Conservation (phyloP, 53 echinoderm and acorn worm genomes). For the Mesocentrotus franciscanus region DNA sequence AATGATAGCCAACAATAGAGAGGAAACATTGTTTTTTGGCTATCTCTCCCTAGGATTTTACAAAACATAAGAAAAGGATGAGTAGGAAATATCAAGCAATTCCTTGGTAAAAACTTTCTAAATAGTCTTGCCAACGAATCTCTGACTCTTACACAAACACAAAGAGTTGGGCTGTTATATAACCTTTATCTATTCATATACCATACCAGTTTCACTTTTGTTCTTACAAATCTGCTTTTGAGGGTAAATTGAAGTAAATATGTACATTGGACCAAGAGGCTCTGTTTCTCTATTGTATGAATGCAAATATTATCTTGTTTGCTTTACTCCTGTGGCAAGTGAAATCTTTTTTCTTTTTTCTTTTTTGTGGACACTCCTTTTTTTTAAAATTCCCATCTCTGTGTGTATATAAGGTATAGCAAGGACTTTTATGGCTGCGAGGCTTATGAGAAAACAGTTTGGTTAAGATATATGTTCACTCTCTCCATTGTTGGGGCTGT, state of each 20-base stretch:
- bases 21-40: not conserved
- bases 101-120: not conserved
- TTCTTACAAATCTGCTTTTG: constrained; percentile 63
- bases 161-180: constrained; percentile 48
- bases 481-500: constrained; percentile 36
- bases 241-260: constrained; percentile 67
- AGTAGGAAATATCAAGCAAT: constrained; percentile 19
- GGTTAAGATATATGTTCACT: constrained; percentile 38
- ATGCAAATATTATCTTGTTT: constrained; percentile 70
- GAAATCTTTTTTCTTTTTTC: constrained; percentile 23
- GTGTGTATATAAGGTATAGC: constrained; percentile 23
- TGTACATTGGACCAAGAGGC: constrained; percentile 38
- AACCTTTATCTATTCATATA: constrained; percentile 66
- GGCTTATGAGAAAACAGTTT: constrained; percentile 57
- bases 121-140: not conserved
- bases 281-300: constrained; percentile 53
- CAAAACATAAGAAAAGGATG: not conserved
- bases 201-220: constrained; percentile 66
- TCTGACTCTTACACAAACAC: not conserved
- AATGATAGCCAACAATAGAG: not conserved
- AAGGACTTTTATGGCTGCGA: constrained; percentile 46
- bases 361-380: constrained; percentile 31
- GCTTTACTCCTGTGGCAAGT: constrained; percentile 53
- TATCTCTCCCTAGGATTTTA: not conserved
- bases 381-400: constrained; percentile 24